These are phyloP conservation scores for Candoia aspera DNA, from an alignment of 2,113 vertebrate genomes.

Conservation along the genomic window DNA sequence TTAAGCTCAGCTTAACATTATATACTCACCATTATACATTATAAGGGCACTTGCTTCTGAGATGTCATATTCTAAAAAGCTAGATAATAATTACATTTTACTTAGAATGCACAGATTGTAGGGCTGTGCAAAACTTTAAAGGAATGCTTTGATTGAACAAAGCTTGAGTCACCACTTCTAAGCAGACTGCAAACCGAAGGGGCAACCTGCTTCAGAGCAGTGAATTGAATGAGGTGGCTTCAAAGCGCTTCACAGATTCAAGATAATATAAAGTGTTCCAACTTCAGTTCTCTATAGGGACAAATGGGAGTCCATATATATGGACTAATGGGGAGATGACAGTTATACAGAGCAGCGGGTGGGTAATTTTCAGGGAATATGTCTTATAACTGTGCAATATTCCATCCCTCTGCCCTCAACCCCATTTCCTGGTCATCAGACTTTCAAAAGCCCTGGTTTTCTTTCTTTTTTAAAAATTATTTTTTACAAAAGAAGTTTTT, in stretches of 20 bases:
- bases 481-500: neutral
- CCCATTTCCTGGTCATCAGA: neutral
- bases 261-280: neutral
- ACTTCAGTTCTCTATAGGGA: neutral
- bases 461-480: neutral
- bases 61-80: neutral
- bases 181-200: neutral
- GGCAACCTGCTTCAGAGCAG: neutral
- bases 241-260: neutral
- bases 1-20: neutral
- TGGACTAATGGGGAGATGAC: neutral
- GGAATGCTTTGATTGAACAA: neutral
- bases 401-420: neutral
- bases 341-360: neutral
- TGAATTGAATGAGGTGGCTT: neutral
- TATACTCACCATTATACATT: neutral
- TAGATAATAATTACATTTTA: neutral
- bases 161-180: neutral
- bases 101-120: neutral
- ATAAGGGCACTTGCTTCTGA: neutral
- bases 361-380: neutral
- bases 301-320: neutral
- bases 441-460: neutral
- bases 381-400: neutral
- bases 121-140: neutral